Conservation (phyloP, 2,113 vertebrate species). For the Dasyprocta punctata region DNA sequence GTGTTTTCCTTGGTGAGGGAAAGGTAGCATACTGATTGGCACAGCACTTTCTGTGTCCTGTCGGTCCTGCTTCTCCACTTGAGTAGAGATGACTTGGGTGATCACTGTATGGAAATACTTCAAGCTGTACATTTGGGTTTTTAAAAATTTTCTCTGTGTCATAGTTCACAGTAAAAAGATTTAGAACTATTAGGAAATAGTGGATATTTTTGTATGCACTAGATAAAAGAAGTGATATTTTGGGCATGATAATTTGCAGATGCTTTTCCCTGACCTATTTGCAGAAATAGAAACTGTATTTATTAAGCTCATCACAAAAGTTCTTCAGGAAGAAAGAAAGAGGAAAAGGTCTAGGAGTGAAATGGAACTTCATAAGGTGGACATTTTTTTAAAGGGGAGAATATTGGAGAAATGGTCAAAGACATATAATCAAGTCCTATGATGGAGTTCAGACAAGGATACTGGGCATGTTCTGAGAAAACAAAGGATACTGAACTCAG, state of each 20-base stretch:
- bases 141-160: neutral
- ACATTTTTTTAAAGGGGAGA: neutral
- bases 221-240: neutral
- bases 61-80: neutral
- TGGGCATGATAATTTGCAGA: neutral
- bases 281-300: neutral
- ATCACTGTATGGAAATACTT: neutral
- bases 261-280: neutral
- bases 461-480: neutral
- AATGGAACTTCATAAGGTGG: neutral
- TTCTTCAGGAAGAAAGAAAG: neutral
- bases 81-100: neutral
- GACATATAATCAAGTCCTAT: neutral
- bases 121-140: neutral
- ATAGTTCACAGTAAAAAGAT: neutral
- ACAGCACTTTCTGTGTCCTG: neutral
- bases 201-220: neutral
- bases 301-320: neutral
- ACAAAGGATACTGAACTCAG: neutral
- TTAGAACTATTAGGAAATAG: neutral
- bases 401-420: neutral
- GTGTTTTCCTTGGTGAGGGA: neutral
- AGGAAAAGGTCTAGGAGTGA: neutral
- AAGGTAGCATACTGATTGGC: neutral
- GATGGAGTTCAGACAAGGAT: neutral